These are phyloP conservation scores for Pogonocherus hispidulus DNA, from an alignment of 2,888 invertebrate species.

Conservation along the genomic window DNA sequence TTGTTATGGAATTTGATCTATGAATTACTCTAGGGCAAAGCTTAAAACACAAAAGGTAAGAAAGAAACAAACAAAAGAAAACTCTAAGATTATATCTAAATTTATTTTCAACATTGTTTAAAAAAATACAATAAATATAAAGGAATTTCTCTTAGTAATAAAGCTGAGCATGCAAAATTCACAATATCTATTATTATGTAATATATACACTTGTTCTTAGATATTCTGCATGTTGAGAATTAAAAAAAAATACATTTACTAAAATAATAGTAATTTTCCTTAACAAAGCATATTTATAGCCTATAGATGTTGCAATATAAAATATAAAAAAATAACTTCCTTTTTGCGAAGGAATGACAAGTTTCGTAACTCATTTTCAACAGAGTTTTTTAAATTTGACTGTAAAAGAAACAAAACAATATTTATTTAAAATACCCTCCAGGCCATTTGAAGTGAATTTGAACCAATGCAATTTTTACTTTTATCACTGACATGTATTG, in stretches of 20 bases:
- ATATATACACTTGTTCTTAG: background rate
- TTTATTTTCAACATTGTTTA: conserved; percentile 29
- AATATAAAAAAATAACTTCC: background rate
- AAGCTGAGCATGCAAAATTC: conserved; percentile 20
- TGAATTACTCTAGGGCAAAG: too few relatives aligned
- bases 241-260: conserved; percentile 7
- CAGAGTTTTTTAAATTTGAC: conserved; percentile 15
- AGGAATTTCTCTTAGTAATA: conserved; percentile 27
- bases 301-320: background rate
- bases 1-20: too few relatives aligned
- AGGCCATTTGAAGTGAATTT: too few relatives aligned
- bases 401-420: conserved; percentile 10
- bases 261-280: conserved; percentile 1
- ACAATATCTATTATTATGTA: conserved; percentile 13
- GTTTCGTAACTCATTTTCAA: conserved; percentile 2
- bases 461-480: too few relatives aligned
- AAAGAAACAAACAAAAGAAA: conserved; percentile 26
- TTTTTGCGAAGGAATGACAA: background rate
- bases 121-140: conserved; percentile 35
- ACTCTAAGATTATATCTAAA: conserved; percentile 28
- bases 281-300: background rate
- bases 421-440: background rate
- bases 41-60: conserved; percentile 5
- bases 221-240: conserved; percentile 11
- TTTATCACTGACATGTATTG: too few relatives aligned